Conservation (phyloP, 2,113 vertebrate species). For the Passer montanus region DNA sequence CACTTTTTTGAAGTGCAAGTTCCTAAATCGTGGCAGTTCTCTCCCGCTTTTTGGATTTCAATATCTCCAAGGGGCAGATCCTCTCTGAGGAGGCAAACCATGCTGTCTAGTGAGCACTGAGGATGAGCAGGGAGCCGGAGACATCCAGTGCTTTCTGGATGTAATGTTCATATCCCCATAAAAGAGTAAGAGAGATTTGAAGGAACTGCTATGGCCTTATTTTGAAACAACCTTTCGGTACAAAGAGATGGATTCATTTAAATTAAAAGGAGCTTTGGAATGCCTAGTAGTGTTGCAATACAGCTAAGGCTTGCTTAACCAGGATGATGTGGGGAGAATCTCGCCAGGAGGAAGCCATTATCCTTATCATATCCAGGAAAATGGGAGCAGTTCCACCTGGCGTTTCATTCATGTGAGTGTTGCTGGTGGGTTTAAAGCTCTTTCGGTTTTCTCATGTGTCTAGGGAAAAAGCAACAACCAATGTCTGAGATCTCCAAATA, state of each 20-base stretch:
- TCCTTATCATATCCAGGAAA: neutral
- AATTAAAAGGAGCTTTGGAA: neutral
- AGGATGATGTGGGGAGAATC: neutral
- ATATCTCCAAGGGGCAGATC: neutral
- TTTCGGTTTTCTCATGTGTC: neutral
- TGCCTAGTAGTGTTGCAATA: neutral
- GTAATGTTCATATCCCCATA: neutral
- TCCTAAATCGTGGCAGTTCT: neutral
- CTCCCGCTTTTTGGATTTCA: neutral
- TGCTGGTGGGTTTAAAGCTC: neutral
- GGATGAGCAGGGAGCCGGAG: neutral
- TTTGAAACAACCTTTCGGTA: neutral
- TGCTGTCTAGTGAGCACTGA: accelerated
- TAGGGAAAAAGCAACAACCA: neutral
- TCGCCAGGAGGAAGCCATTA: neutral
- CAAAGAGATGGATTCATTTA: neutral
- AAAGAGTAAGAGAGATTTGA: neutral
- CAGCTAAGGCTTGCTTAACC: neutral
- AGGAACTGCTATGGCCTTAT: neutral
- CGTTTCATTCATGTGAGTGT: neutral
- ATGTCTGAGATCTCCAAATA: neutral
- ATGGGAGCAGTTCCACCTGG: constrained; percentile 30
- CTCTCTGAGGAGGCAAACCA: neutral
- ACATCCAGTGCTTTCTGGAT: neutral
- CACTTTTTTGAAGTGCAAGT: neutral